These are phyloP conservation scores for Laticauda colubrina DNA, from an alignment of 2,113 vertebrate species.

Conservation along the genomic window DNA sequence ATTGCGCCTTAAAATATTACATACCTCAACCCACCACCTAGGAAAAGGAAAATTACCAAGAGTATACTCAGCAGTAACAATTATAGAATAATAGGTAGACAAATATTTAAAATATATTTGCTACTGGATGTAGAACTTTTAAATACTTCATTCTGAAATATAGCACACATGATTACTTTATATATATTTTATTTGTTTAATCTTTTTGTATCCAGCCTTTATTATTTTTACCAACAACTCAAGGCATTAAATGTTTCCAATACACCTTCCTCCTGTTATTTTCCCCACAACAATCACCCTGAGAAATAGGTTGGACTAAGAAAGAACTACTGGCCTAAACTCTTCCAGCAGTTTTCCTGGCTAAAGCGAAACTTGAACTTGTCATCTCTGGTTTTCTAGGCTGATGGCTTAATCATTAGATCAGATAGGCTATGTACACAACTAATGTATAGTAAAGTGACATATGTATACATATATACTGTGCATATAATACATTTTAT, in stretches of 20 bases:
- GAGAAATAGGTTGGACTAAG: not conserved
- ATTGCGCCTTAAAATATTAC: conserved; percentile 41
- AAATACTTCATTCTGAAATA: not conserved
- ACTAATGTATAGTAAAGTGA: not conserved
- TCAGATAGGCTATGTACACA: not conserved
- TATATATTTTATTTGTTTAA: not conserved
- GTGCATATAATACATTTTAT: conserved; percentile 32
- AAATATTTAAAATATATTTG: conserved; percentile 50
- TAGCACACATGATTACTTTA: not conserved
- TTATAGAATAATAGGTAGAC: conserved; percentile 47
- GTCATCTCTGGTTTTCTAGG: not conserved
- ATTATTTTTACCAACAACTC: not conserved
- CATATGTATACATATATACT: not conserved
- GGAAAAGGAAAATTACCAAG: conserved; percentile 42
- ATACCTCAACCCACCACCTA: conserved; percentile 32
- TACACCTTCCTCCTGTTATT: not conserved
- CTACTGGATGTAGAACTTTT: conserved; percentile 30
- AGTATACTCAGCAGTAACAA: conserved; percentile 40
- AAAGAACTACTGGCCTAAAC: not conserved
- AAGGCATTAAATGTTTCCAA: not conserved
- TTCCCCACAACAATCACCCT: not conserved
- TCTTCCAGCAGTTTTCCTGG: not conserved
- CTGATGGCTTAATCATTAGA: not conserved
- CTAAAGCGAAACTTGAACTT: not conserved
- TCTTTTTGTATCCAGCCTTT: not conserved